Conservation (phyloP, 1,140 invertebrate species). For the Aphis craccivora region DNA sequence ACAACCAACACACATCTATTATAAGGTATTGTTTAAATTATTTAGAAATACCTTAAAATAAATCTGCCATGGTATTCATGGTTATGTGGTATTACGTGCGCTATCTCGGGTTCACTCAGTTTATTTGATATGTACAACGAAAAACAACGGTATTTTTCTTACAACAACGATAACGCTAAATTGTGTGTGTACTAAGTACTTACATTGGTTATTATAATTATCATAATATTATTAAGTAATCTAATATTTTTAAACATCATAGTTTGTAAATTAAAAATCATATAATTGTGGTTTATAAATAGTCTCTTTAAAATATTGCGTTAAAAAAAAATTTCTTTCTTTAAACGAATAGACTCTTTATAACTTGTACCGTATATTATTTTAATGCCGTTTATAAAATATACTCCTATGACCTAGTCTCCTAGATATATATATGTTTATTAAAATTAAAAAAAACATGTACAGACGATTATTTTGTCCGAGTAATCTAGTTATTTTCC, state of each 20-base stretch:
- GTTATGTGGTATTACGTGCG: constrained; percentile 4
- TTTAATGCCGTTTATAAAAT: background rate
- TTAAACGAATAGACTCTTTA: background rate
- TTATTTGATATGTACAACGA: background rate
- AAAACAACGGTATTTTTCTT: background rate
- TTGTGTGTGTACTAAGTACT: background rate
- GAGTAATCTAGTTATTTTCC: background rate
- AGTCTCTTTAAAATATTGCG: background rate
- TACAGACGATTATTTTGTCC: background rate
- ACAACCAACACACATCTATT: background rate
- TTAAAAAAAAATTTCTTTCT: background rate
- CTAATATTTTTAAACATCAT: background rate
- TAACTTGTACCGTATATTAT: background rate
- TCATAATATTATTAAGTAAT: background rate
- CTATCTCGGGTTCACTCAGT: background rate
- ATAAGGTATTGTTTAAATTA: constrained; percentile 22
- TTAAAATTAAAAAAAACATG: too few species aligned
- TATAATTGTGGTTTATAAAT: background rate
- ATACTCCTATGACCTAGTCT: too few species aligned
- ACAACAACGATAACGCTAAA: background rate
- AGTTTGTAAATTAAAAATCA: background rate
- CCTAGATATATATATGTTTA: too few species aligned
- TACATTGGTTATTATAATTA: background rate
- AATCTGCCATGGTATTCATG: background rate
- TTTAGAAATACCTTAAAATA: background rate